A percentile compares a stretch with the other conserved stretches of the same genome.
Evolutionary conservation across 1,140 invertebrate species (phyloP).

Genomic region (Thaumatotibia leucotreta): DNA sequence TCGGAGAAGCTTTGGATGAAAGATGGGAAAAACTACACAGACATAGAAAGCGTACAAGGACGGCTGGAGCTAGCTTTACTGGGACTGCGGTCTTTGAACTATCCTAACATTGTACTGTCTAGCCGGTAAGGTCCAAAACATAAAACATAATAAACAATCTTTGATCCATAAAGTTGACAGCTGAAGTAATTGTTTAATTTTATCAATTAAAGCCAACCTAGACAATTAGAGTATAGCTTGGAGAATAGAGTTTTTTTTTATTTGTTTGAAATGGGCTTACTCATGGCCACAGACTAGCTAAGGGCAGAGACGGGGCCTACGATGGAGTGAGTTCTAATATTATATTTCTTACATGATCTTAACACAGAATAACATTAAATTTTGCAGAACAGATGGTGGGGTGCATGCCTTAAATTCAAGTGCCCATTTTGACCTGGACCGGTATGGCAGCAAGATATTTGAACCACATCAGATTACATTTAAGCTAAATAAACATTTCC

Average conservation of each 20-base stretch:
- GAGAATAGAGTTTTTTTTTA: too few relatives aligned
- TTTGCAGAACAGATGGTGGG: constrained; percentile 83
- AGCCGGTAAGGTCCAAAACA: constrained; percentile 79
- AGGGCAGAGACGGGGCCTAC: too few relatives aligned
- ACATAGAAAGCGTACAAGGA: constrained; percentile 81
- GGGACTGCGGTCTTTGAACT: constrained; percentile 66
- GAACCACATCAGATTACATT: constrained; percentile 60
- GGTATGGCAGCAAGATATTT: constrained; percentile 65
- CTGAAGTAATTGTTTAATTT: too few relatives aligned
- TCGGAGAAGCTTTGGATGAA: constrained; percentile 63
- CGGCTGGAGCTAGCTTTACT: constrained; percentile 78
- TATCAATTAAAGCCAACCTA: too few relatives aligned
- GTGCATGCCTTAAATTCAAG: constrained; percentile 82
- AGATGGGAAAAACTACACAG: constrained; percentile 47
- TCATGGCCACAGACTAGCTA: too few relatives aligned
- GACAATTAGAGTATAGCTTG: too few relatives aligned
- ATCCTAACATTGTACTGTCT: constrained; percentile 76
- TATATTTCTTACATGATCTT: constrained; percentile 3
- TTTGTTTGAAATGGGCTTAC: too few relatives aligned
- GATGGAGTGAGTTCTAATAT: too few relatives aligned
- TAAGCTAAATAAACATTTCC: constrained; percentile 79
- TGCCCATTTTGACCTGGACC: constrained; percentile 81
- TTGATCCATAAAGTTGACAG: too few relatives aligned
- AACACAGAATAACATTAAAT: not conserved
- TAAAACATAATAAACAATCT: too few relatives aligned